Percentiles rank a stretch among this genome's conserved stretches.
phyloP scores from a whole-genome alignment of 2,113 vertebrate species.

The Odontophorus gujanensis region DNA sequence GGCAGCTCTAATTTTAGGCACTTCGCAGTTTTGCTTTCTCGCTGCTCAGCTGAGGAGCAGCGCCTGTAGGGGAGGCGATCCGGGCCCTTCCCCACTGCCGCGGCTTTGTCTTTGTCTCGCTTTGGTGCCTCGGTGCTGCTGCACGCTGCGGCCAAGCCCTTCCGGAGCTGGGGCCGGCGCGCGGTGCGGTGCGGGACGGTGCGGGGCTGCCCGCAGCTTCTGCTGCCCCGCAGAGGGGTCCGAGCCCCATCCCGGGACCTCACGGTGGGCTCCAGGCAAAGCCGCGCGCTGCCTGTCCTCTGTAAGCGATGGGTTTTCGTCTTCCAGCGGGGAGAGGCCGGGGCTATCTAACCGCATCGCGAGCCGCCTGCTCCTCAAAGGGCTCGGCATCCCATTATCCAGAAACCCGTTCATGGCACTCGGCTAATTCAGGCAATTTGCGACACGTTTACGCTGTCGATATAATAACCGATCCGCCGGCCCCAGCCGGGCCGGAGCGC shows the following conservation, averaged over 20 bases:
- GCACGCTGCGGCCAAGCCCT: background rate
- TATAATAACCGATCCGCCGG: background rate
- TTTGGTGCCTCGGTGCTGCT: background rate
- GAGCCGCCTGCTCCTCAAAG: constrained; percentile 13
- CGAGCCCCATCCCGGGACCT: background rate
- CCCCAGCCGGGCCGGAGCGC: background rate
- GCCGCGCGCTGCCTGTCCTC: background rate
- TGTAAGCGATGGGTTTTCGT: background rate
- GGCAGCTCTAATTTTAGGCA: constrained; percentile 72
- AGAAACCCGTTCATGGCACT: constrained; percentile 56
- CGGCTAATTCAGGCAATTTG: constrained; percentile 60
- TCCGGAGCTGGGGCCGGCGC: background rate
- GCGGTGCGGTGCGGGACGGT: background rate
- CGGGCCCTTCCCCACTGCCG: constrained; percentile 28
- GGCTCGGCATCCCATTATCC: constrained; percentile 61
- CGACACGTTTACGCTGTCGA: background rate
- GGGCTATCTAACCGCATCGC: constrained; percentile 1
- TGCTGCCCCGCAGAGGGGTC: background rate
- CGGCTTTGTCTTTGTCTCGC: constrained; percentile 36
- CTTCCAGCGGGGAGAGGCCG: background rate
- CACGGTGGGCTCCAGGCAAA: background rate
- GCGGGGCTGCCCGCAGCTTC: background rate
- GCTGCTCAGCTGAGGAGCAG: constrained; percentile 29
- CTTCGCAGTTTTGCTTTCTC: constrained; percentile 69
- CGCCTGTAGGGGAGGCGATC: constrained; percentile 38